phyloP scores from a whole-genome alignment of 2,797 vertebrate species.

The Phoxinus dragarum region DNA sequence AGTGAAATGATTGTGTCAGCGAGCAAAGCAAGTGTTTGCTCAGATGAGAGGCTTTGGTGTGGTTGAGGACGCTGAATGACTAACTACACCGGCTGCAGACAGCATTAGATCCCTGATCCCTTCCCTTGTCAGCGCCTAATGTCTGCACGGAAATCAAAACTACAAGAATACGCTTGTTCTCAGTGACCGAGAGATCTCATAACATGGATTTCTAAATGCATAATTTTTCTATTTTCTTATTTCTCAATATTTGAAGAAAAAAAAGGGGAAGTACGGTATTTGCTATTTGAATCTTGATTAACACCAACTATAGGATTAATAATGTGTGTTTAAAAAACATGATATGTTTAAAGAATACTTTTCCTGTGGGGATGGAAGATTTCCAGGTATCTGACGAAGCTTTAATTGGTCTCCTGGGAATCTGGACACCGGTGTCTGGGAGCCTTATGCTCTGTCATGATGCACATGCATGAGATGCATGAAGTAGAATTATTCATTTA shows the following conservation, averaged over 20 bases:
- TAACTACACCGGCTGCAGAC: conserved; percentile 13
- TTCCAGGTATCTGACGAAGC: conserved; percentile 42
- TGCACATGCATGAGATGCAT: conserved; percentile 26
- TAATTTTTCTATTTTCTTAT: not conserved
- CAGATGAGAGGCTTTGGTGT: conserved; percentile 24
- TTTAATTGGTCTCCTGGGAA: conserved; percentile 55
- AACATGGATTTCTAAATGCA: not conserved
- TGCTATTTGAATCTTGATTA: not conserved
- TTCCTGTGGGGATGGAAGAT: conserved; percentile 33
- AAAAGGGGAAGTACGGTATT: not conserved
- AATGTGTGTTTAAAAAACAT: not conserved
- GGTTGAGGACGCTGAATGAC: not conserved
- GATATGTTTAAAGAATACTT: not conserved
- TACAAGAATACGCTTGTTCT: not conserved
- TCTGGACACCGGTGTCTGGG: conserved; percentile 3
- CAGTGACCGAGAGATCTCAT: not conserved
- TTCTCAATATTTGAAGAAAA: not conserved
- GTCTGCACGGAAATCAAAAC: not conserved
- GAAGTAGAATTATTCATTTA: not conserved
- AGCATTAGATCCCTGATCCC: not conserved
- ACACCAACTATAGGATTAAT: not conserved
- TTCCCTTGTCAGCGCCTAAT: not conserved
- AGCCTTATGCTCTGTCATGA: conserved; percentile 23
- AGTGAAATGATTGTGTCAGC: conserved; percentile 4
- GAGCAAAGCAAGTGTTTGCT: conserved; percentile 28